Conservation (phyloP, 2,797 vertebrate species). For the Clarias fuscus region DNA sequence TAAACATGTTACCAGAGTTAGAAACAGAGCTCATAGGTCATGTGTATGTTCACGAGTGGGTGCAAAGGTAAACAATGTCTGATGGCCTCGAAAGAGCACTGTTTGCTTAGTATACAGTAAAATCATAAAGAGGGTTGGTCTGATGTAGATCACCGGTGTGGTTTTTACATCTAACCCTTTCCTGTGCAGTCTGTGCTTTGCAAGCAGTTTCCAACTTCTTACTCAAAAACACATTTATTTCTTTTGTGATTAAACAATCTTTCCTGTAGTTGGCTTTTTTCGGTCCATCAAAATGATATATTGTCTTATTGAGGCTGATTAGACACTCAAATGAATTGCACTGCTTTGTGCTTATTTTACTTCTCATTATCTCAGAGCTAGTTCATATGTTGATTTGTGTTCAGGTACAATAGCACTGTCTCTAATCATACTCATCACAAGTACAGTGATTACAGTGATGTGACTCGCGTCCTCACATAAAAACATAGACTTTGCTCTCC, state of each 20-base stretch:
- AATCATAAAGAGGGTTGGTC: not conserved
- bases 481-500: not conserved
- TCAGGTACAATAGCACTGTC: constrained; percentile 17
- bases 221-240: not conserved
- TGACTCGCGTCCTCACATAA: not conserved
- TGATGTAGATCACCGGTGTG: not conserved
- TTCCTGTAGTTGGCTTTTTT: not conserved
- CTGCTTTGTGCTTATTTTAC: not conserved
- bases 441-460: not conserved
- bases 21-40: not conserved
- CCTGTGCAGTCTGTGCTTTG: not conserved
- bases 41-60: not conserved
- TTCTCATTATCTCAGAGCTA: not conserved
- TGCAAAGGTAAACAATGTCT: not conserved
- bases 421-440: not conserved
- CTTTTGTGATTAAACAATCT: not conserved
- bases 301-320: not conserved
- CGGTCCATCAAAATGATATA: too few relatives aligned
- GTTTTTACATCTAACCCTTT: not conserved
- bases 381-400: not conserved
- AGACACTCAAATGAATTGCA: not conserved
- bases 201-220: not conserved
- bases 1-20: not conserved
- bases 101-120: constrained; percentile 10
- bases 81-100: not conserved